phyloP scores from a whole-genome alignment of 2,888 invertebrate species.

The Cecidostiba fungosa region DNA sequence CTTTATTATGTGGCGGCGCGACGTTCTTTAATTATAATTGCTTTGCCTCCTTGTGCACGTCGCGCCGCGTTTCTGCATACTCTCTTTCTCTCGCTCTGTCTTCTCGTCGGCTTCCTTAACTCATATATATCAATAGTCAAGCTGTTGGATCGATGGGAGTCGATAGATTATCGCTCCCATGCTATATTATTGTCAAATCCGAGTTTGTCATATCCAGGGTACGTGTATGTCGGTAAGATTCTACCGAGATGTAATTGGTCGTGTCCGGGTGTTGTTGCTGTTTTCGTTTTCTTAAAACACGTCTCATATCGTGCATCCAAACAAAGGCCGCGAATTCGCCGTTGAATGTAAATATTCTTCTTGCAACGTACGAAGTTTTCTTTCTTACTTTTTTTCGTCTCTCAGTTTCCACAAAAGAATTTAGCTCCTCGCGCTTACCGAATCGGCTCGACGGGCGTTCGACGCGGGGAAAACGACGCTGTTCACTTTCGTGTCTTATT shows the following conservation, averaged over 20 bases:
- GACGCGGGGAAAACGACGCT: constrained; percentile 30
- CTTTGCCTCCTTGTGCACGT: constrained; percentile 31
- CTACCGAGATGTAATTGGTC: constrained; percentile 61
- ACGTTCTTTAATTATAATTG: constrained; percentile 8
- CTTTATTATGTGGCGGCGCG: constrained; percentile 49
- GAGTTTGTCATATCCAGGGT: constrained; percentile 54
- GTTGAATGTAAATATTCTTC: constrained; percentile 61
- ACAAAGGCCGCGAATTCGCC: constrained; percentile 76
- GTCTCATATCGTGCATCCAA: constrained; percentile 72
- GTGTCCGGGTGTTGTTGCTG: constrained; percentile 61
- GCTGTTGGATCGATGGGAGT: background rate
- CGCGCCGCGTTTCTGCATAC: constrained; percentile 40
- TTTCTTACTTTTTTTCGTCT: constrained; percentile 8
- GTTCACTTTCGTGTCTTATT: constrained; percentile 45
- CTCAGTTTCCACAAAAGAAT: constrained; percentile 35
- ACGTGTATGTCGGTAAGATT: constrained; percentile 61
- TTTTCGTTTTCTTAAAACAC: constrained; percentile 59
- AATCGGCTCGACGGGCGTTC: constrained; percentile 47
- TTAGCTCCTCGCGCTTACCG: constrained; percentile 44
- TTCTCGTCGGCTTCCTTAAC: constrained; percentile 52
- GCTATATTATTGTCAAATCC: constrained; percentile 54
- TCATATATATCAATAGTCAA: constrained; percentile 52
- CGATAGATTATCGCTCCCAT: background rate
- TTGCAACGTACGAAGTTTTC: constrained; percentile 61
- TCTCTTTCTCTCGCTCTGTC: constrained; percentile 56